These are phyloP conservation scores for Boloria euphrosyne DNA, from an alignment of 2,888 invertebrate genomes.

Conservation along the genomic window DNA sequence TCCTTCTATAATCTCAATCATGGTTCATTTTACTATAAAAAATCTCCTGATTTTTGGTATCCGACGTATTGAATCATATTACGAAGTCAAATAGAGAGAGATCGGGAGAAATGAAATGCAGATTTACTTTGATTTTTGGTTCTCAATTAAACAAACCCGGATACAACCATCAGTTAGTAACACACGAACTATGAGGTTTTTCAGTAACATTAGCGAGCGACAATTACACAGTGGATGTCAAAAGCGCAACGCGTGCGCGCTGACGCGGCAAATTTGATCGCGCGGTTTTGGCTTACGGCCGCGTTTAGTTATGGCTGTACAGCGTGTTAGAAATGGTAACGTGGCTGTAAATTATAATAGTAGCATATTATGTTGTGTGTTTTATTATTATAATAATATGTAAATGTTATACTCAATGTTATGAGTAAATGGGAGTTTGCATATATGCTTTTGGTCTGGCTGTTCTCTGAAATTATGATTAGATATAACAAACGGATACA, in stretches of 20 bases:
- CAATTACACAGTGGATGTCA: slow-evolving; percentile 44
- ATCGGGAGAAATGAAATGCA: no score
- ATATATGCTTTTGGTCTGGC: no score
- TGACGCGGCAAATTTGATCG: slow-evolving; percentile 79
- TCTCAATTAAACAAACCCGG: neutral
- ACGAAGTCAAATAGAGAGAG: no score
- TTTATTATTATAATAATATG: neutral
- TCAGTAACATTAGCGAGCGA: slow-evolving; percentile 37
- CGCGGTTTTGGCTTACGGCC: slow-evolving; percentile 71
- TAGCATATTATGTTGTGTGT: neutral
- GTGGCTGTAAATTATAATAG: neutral
- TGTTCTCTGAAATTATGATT: no score
- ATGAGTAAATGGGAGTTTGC: no score
- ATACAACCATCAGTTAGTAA: slow-evolving; percentile 4
- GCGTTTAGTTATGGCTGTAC: slow-evolving; percentile 67
- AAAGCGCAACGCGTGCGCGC: slow-evolving; percentile 55
- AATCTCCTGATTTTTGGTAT: no score
- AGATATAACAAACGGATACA: no score
- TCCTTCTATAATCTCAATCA: no score
- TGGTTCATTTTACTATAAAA: no score
- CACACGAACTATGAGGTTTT: slow-evolving; percentile 15
- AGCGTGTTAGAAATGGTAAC: slow-evolving; percentile 44
- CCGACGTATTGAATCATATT: no score
- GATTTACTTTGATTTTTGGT: neutral
- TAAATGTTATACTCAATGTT: neutral